Conservation (phyloP, 2,797 vertebrate species). For the Heterohyrax brucei region DNA sequence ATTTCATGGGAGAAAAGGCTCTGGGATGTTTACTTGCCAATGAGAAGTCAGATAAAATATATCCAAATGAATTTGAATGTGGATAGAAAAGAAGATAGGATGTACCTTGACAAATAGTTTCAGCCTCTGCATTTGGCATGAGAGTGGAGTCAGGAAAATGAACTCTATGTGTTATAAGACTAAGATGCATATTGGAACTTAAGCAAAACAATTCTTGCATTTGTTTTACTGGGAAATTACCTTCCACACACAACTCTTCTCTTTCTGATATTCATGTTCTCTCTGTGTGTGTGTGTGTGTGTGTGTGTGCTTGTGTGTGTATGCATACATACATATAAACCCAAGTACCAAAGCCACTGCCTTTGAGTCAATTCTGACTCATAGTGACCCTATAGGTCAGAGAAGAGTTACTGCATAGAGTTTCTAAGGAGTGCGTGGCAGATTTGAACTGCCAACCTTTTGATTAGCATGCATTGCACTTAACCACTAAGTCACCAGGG, state of each 20-base stretch:
- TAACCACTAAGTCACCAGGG: no score
- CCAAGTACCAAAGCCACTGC: no score
- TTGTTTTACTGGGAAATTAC: not conserved
- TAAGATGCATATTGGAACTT: constrained; percentile 51
- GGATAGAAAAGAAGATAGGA: not conserved
- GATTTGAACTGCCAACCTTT: no score
- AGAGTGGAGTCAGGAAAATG: not conserved
- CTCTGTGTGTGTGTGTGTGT: no score
- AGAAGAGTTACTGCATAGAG: no score
- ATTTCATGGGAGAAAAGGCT: not conserved
- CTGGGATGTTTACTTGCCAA: not conserved
- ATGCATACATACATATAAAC: no score
- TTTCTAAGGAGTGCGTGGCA: no score
- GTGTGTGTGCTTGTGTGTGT: no score
- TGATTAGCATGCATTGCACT: no score
- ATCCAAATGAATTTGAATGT: constrained; percentile 4
- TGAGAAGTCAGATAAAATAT: constrained; percentile 49
- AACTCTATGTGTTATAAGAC: not conserved
- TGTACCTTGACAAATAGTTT: not conserved
- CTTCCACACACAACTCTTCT: not conserved
- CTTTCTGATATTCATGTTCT: not conserved
- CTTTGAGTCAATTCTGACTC: no score
- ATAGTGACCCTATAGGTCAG: no score
- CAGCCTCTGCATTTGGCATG: not conserved
- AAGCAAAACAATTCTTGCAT: not conserved